Percentiles rank a stretch among this genome's conserved stretches.
These are phyloP conservation scores for Meandrusa payeni DNA, from an alignment of 2,888 invertebrate genomes.

Conservation along the genomic window DNA sequence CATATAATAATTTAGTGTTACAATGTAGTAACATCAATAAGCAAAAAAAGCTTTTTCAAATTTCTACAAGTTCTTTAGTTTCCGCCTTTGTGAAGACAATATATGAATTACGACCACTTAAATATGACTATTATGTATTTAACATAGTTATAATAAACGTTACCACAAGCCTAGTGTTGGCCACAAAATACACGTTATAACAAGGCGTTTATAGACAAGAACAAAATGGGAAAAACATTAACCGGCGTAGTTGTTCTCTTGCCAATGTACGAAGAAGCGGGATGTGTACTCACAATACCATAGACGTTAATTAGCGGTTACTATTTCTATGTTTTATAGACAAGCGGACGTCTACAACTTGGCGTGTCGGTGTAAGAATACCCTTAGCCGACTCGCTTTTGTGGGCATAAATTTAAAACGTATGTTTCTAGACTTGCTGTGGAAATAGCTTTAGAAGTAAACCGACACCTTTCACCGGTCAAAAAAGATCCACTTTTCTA, in stretches of 20 bases:
- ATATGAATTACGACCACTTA: too few species aligned
- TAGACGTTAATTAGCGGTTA: conserved; percentile 24
- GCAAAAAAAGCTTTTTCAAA: too few species aligned
- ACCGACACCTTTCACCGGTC: conserved; percentile 58
- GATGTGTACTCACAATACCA: conserved; percentile 21
- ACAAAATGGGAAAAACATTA: conserved; percentile 20
- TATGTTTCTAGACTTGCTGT: conserved; percentile 42
- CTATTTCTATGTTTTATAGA: conserved; percentile 20
- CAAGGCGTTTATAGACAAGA: conserved; percentile 1
- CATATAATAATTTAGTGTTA: too few species aligned
- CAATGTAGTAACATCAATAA: too few species aligned
- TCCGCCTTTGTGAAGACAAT: too few species aligned
- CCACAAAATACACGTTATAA: too few species aligned
- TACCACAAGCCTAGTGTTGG: too few species aligned
- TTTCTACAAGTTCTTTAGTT: too few species aligned
- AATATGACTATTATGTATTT: too few species aligned
- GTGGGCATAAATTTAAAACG: conserved; percentile 48
- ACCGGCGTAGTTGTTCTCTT: conserved; percentile 6
- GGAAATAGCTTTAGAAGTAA: conserved; percentile 40
- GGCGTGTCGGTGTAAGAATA: conserved; percentile 24
- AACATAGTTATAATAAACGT: too few species aligned
- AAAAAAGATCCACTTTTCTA: conserved; percentile 70
- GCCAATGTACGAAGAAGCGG: conserved; percentile 16
- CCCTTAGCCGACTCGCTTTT: conserved; percentile 43
- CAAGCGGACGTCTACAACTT: conserved; percentile 19